Base-by-base conservation (phyloP, 2,797 vertebrate species). In the Micropoecilia bifurca region DNA sequence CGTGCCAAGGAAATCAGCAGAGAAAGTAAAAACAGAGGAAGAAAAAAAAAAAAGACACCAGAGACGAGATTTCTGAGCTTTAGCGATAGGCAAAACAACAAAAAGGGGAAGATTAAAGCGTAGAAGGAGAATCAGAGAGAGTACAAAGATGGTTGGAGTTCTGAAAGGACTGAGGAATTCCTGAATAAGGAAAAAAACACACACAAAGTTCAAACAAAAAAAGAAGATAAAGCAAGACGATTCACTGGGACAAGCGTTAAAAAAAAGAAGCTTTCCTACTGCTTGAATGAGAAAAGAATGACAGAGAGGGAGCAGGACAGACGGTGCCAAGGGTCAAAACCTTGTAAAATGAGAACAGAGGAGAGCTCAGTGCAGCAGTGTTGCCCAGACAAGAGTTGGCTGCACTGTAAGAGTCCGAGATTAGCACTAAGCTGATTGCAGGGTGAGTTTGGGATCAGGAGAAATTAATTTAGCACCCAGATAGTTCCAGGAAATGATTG, bases 401-500 rank as follows among this genome's bases (percentile, higher is more conserved):
- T 81, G 88, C 87, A 74, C 87, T 76, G 83, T 82, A 81, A 89
- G 90, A 90, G 88, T 81, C 87, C 77, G 76, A 94, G 94, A 94
- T 95, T 94, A 94, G 88, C 83, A 85, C 91, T 94, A 94, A 94
- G 93, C 91, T 87, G 90, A 92, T 90, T 93, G 89, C 90, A 88
- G 92, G 80, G 83, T 85, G 82, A 93, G 90, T 89, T 53, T 92
- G 86, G 91, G 89, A 94, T 93, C 90, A 92, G 89, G 88, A 86
- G 91, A 92, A 94, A 95, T 94, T 95, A 88, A 95, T 94, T 94
- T 93, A 94, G 92, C 92, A 90, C 90, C 91, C 89, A 88, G 89
- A 93, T 90, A 87, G 89, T 91, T 92, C 89, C 88, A 91, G 86
- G 88, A 94, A 92, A 84, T 87, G 75, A 73, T 77, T 81, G 80